Base-by-base conservation (phyloP, 2,797 vertebrate genomes). In the Neopelma chrysocephalum region DNA sequence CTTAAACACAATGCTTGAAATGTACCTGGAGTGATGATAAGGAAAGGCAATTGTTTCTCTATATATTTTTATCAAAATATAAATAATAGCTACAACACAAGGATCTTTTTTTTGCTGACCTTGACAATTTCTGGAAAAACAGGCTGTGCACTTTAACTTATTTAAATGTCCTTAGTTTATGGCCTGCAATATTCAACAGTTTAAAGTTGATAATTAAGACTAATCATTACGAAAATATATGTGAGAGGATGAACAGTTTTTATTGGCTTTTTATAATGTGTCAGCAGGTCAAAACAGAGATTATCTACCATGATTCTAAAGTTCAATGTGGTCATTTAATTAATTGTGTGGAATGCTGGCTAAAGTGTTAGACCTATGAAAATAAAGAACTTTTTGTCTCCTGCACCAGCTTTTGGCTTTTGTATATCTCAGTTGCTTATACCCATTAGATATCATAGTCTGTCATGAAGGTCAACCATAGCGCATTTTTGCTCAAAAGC, bases 171-270 rank as follows among this genome's bases (percentile, higher is more conserved):
- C 38, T 93, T 89, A 72, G 48, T 89, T 93, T 93, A 79, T 79
- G 51, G 40, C 62, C 58, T 95, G 62, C 47, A 84, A 87, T 92
- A 87, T 89, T 87, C 70, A 76, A 70, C 31, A 81, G 36, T 92
- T 93, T 73, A 70, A 93, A 93, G 56, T 62, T 89, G 43, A 81
- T 94, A 94, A 95, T 97, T 97, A 92, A 47, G 70, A 89, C 60
- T 73, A 94, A 85, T 87, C 60, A 80, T 94, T 82, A 34, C 2
- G 0, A 88, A 95, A 95, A 95, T 54, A 6, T 71, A 36, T 57
- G 56, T 85, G 50, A 92, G 65, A 90, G 45, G 54, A 79, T 87
- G 61, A 87, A 82, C 53, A 80, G 23, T 38, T 94, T 97, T 93
- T 85, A 87, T 93, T 94, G 75, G 68, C 45, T 73, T 93, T 95